phyloP scores from a whole-genome alignment of 2,797 vertebrate species.

The Scolopax rusticola region DNA sequence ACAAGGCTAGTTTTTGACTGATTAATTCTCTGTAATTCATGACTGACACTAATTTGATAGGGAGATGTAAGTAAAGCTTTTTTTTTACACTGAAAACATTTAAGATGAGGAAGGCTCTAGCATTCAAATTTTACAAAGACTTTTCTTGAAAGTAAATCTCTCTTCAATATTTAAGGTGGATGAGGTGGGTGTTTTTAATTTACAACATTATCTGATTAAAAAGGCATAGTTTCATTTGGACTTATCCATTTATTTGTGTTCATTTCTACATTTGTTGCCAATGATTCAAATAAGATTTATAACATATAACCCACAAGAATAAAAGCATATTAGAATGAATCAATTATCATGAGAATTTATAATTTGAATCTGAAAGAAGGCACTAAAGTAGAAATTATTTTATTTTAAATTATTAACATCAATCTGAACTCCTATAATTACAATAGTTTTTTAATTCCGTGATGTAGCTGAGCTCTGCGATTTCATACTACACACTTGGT shows the following conservation, averaged over 20 bases:
- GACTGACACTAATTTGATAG: neutral
- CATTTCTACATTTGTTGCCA: neutral
- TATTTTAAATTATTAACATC: constrained; percentile 3
- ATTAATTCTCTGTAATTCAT: neutral
- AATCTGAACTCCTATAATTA: neutral
- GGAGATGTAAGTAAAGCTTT: neutral
- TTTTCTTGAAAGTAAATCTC: neutral
- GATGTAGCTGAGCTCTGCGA: neutral
- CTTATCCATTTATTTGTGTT: neutral
- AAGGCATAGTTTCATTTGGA: neutral
- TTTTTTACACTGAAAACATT: neutral
- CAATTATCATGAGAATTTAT: neutral
- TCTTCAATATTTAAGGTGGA: neutral
- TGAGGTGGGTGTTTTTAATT: neutral
- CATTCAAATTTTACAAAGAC: neutral
- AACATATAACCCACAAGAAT: neutral
- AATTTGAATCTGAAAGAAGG: neutral
- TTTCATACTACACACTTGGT: neutral
- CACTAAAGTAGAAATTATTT: neutral
- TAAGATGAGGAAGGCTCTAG: neutral
- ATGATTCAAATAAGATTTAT: neutral
- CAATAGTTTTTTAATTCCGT: neutral
- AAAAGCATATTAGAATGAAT: neutral
- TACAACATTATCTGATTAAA: neutral
- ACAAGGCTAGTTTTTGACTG: neutral